These are phyloP conservation scores for Alligator sinensis DNA, from an alignment of 2,113 vertebrate species.

Conservation along the genomic window DNA sequence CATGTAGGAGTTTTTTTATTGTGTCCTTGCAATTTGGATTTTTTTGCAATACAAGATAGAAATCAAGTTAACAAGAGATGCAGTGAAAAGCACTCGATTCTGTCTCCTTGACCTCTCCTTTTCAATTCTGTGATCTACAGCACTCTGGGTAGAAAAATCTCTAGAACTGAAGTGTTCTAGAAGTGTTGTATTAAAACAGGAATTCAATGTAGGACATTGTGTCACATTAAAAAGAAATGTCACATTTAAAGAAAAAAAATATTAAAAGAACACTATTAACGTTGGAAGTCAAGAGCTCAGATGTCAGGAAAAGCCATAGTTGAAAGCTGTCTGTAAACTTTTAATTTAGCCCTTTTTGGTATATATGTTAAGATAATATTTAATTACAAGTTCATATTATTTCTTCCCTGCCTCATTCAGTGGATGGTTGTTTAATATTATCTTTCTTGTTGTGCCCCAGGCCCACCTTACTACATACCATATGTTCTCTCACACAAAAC, in stretches of 20 bases:
- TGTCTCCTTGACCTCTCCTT: background rate
- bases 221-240: background rate
- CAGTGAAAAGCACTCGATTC: background rate
- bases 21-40: slow-evolving; percentile 6
- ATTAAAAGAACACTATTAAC: background rate
- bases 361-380: background rate
- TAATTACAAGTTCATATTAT: background rate
- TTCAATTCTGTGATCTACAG: background rate
- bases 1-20: background rate
- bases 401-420: background rate
- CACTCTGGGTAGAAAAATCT: background rate
- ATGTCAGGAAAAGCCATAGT: background rate
- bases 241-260: too few relatives aligned
- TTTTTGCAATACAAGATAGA: slow-evolving; percentile 6
- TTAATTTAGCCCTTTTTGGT: background rate
- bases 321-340: background rate
- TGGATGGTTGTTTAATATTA: background rate
- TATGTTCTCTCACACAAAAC: background rate
- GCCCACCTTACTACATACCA: background rate
- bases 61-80: background rate
- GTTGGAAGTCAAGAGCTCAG: background rate
- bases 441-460: background rate
- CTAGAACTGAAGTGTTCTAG: background rate
- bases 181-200: background rate
- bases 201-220: background rate